Base-by-base conservation (phyloP, 2,797 vertebrate species). In the Alectoris magna region DNA sequence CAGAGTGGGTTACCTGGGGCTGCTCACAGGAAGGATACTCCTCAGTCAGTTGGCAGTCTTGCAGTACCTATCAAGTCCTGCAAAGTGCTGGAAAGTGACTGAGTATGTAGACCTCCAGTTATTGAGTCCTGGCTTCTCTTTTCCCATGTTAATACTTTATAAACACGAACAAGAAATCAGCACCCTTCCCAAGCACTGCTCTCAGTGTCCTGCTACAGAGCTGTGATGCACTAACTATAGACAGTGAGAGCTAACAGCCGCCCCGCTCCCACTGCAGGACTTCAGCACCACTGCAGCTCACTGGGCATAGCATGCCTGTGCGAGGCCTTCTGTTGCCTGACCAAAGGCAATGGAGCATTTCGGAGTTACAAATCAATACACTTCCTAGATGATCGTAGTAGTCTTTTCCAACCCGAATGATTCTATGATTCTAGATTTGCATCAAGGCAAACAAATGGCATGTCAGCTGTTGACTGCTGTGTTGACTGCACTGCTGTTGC, bases 31-130 rank as follows among this genome's bases (percentile, higher is more conserved):
- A 66, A 84, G 46, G 53, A 77, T 74, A 46, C 49, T 80, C 1
- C 0, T 39, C 75, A 44, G 23, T 4, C 36, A 4, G 69, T 82
- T 71, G 68, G 63, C 69, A 89, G 74, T 70, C 63, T 73, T 70
- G 39, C 48, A 79, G n/a, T 51, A 71, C n/a, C 71, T 49, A 43
- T 88, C 67, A 88, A 75, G 82, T 38, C 64, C 77, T 71, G 71
- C 16, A 82, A 84, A 88, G 82, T 13, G 31, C 24, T 38, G 21
- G 36, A 19, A 91, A 71, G 62, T 34, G 64, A 86, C 53, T 60
- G 21, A 60, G n/a, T 48, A 7, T 23, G 41, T 39, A 74, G 58
- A 26, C 34, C 60, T 81, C 43, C 48, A 73, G 26, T 27, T 64
- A 53, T 14, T 43, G 29, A 84, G 60, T 49, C 44, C 27, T 4